A percentile compares a stretch with the other conserved stretches of the same genome.
Evolutionary conservation across 2,888 invertebrate species (phyloP).

Genomic region (Agrochola lychnidis): DNA sequence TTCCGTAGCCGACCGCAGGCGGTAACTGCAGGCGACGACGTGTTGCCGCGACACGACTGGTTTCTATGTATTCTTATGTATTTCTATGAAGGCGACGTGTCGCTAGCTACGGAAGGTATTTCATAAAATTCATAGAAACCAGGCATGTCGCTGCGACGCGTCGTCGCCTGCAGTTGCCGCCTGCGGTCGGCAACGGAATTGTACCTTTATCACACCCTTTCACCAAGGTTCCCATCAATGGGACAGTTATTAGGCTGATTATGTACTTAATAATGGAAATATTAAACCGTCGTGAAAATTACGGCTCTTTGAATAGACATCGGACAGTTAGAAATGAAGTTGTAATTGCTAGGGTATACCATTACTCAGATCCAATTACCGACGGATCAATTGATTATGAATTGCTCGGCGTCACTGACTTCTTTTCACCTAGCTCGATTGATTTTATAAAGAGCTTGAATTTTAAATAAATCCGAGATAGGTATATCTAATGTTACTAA

Average conservation of each 20-base stretch:
- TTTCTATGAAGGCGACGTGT: no score
- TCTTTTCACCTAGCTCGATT: conserved; percentile 9
- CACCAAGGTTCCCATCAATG: neutral
- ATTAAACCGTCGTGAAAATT: neutral
- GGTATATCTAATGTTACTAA: no score
- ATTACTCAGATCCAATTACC: conserved; percentile 50
- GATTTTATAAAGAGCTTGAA: neutral
- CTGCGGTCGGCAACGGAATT: no score
- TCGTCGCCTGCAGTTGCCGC: no score
- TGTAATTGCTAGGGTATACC: conserved; percentile 33
- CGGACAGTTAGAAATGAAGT: conserved; percentile 30
- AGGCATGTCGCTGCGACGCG: no score
- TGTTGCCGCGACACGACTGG: no score
- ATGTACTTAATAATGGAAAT: conserved; percentile 4
- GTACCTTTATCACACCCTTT: neutral
- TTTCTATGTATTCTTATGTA: no score
- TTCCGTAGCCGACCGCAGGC: no score
- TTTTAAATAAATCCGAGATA: neutral
- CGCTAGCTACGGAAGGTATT: no score
- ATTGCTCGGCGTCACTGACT: conserved; percentile 32
- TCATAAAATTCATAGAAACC: no score
- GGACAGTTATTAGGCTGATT: neutral
- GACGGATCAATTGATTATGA: conserved; percentile 40
- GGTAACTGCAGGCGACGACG: no score
- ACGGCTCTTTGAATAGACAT: conserved; percentile 4